Evolutionary conservation across 2,113 vertebrate species (phyloP).

Genomic region (Elachura formosa): DNA sequence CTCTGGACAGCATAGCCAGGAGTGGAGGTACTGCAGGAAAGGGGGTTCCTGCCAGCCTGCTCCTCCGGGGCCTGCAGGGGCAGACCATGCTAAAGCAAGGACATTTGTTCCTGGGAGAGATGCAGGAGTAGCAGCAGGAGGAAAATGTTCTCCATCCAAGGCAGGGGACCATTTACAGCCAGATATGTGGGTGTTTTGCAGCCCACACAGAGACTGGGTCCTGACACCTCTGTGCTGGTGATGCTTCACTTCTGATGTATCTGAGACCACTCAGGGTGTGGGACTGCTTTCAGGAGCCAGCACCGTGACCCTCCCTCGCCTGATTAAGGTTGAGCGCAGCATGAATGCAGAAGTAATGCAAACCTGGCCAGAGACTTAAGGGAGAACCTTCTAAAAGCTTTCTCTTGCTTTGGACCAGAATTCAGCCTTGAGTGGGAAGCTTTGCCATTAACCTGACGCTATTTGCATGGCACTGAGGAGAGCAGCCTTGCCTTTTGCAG

Average conservation of each 20-base stretch:
- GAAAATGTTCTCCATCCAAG: background rate
- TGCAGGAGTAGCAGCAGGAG: background rate
- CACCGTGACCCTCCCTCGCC: background rate
- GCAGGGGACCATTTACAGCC: background rate
- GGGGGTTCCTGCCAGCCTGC: background rate
- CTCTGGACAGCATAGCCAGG: background rate
- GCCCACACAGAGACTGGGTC: background rate
- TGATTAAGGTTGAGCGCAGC: background rate
- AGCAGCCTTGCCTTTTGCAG: background rate
- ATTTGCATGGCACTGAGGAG: background rate
- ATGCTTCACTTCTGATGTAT: fast-evolving
- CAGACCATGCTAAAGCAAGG: background rate
- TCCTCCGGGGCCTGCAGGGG: background rate
- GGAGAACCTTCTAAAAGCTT: background rate
- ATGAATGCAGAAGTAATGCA: background rate
- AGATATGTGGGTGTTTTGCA: background rate
- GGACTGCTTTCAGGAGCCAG: background rate
- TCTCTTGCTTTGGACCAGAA: background rate
- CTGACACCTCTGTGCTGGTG: background rate
- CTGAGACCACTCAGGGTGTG: background rate
- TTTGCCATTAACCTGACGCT: background rate
- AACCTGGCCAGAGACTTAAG: background rate
- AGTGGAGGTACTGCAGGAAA: background rate
- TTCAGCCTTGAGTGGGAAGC: background rate
- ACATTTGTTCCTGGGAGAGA: background rate